These are phyloP conservation scores for Penaeus vannamei DNA, from an alignment of 1,140 invertebrate genomes.

Conservation along the genomic window DNA sequence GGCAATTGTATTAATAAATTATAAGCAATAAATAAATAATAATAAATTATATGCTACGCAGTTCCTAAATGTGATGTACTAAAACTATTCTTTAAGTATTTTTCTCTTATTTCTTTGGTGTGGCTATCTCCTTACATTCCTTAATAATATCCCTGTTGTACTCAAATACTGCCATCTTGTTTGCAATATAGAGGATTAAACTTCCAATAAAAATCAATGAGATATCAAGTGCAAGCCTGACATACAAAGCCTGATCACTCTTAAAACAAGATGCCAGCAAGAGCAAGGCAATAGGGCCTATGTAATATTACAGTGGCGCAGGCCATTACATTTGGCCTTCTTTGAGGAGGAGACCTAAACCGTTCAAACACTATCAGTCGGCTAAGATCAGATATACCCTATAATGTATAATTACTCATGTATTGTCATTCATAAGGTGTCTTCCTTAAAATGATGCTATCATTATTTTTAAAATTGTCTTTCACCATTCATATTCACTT, in stretches of 20 bases:
- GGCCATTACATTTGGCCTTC: conserved; percentile 41
- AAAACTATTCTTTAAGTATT: conserved; percentile 66
- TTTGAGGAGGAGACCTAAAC: conserved; percentile 41
- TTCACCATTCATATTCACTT: no score
- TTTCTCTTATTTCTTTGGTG: conserved; percentile 66
- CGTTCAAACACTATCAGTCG: not conserved
- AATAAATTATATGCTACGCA: conserved; percentile 66
- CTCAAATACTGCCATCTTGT: conserved; percentile 62
- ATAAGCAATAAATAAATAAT: conserved; percentile 66
- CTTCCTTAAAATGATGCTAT: no score
- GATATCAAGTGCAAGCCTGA: conserved; percentile 22
- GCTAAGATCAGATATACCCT: no score
- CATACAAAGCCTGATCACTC: conserved; percentile 50
- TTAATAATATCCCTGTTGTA: conserved; percentile 66
- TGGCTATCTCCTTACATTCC: conserved; percentile 63
- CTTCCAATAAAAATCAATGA: conserved; percentile 42
- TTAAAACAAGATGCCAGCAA: conserved; percentile 62
- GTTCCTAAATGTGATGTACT: conserved; percentile 64
- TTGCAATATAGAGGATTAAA: conserved; percentile 43
- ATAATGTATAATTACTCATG: no score
- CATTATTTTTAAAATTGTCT: no score
- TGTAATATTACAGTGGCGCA: conserved; percentile 63
- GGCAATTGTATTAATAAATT: conserved; percentile 66
- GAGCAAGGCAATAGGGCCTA: conserved; percentile 64
- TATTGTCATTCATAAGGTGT: no score